Evolutionary conservation across 2,797 vertebrate species (phyloP).

Genomic region (Eulemur mongoz): DNA sequence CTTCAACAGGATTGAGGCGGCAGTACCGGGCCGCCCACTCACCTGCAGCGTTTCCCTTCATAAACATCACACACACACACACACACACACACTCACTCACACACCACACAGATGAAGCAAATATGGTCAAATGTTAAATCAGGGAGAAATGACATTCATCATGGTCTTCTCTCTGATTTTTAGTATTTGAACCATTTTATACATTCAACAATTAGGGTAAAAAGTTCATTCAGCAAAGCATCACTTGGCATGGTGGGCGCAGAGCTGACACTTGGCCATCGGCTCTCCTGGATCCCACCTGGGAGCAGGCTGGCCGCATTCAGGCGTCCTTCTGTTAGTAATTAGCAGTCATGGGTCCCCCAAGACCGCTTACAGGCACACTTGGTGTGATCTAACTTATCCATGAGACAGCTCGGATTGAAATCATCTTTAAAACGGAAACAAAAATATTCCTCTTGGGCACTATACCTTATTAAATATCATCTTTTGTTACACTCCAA

Average conservation of each 20-base stretch:
- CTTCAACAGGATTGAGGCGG: rapidly evolving
- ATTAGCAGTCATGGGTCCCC: not conserved
- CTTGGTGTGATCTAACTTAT: not conserved
- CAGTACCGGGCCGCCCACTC: rapidly evolving
- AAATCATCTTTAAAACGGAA: not conserved
- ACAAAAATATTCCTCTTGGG: not conserved
- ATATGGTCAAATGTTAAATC: rapidly evolving
- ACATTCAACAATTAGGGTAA: rapidly evolving
- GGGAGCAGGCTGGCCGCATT: rapidly evolving
- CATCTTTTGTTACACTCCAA: not conserved
- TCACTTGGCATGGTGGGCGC: rapidly evolving
- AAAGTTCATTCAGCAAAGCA: not conserved
- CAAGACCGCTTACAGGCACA: not conserved
- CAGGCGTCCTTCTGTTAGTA: not conserved
- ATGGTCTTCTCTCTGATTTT: not conserved
- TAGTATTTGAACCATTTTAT: not conserved
- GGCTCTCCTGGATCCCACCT: not conserved
- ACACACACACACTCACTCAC: too few species aligned
- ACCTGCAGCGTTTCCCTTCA: not conserved
- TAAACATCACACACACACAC: not conserved
- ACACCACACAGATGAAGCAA: not conserved
- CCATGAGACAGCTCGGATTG: not conserved
- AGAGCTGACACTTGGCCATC: rapidly evolving
- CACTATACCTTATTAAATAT: not conserved
- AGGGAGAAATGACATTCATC: not conserved